A percentile compares a stretch with the other conserved stretches of the same genome.
Evolutionary conservation across 2,113 vertebrate species (phyloP).

Genomic region (Pipa parva): DNA sequence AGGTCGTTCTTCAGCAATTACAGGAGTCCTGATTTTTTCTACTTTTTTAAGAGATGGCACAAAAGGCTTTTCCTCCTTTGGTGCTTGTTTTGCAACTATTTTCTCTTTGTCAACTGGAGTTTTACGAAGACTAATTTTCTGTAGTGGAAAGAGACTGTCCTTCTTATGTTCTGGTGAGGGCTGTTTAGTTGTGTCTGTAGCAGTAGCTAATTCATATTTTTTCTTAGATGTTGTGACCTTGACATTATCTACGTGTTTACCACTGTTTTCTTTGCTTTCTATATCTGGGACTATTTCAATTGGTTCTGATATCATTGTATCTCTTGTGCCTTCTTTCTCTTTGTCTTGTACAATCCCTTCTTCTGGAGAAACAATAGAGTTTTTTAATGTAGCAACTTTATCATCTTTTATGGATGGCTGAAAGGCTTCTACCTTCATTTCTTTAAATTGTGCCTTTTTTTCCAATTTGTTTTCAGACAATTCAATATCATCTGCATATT

Average conservation of each 20-base stretch:
- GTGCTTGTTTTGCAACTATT: constrained; percentile 6
- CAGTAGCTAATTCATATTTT: not conserved
- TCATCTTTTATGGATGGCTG: not conserved
- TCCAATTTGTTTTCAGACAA: not conserved
- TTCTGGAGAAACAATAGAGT: no score
- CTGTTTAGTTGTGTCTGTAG: not conserved
- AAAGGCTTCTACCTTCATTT: not conserved
- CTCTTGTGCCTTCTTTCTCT: not conserved
- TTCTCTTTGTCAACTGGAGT: constrained; percentile 27
- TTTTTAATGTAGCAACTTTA: not conserved
- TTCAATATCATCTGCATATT: not conserved
- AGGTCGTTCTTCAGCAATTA: constrained; percentile 51
- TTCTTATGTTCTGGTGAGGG: not conserved
- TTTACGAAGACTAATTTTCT: constrained; percentile 8
- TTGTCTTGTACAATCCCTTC: not conserved
- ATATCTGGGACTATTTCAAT: not conserved
- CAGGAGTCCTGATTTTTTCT: constrained; percentile 53
- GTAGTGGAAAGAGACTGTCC: not conserved
- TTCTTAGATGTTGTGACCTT: constrained; percentile 5
- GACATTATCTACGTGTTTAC: not conserved
- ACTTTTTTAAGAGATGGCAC: constrained; percentile 32
- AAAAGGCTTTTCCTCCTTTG: constrained; percentile 23
- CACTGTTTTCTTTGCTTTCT: constrained; percentile 1
- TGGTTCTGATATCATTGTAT: not conserved
- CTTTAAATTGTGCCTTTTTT: not conserved